Conservation (phyloP, 2,888 invertebrate species). For the Chirona hameri region DNA sequence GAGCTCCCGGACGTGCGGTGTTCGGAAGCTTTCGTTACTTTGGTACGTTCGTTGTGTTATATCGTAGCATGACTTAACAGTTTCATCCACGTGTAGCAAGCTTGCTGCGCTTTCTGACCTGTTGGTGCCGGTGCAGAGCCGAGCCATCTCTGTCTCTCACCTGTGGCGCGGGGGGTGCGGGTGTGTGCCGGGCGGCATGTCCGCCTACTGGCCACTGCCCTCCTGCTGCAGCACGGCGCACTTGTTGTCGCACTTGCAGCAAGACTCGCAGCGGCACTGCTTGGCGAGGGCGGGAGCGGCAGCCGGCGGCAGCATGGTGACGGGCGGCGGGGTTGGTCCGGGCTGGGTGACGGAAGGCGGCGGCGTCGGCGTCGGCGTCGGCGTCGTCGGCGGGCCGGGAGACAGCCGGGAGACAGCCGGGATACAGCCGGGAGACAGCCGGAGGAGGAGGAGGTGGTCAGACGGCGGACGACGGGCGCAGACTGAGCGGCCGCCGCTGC, state of each 20-base stretch:
- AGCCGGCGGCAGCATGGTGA: not conserved
- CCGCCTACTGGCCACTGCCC: slow-evolving; percentile 22
- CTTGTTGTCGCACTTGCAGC: slow-evolving; percentile 26
- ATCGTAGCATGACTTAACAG: too few species aligned
- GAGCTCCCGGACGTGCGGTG: too few species aligned
- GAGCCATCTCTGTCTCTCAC: too few species aligned
- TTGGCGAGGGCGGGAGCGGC: not conserved
- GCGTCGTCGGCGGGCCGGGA: too few species aligned
- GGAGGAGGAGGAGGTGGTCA: not conserved
- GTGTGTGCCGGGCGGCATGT: not conserved
- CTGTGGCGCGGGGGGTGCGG: not conserved
- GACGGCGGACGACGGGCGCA: not conserved
- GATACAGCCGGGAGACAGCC: not conserved
- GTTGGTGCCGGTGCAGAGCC: too few species aligned
- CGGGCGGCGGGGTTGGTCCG: not conserved
- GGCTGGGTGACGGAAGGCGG: too few species aligned
- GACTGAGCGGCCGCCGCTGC: not conserved
- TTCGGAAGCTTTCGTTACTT: too few species aligned
- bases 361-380: too few species aligned
- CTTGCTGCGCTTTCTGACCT: too few species aligned
- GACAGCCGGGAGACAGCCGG: not conserved
- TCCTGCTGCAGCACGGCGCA: slow-evolving; percentile 10
- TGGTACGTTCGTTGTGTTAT: too few species aligned
- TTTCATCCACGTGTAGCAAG: too few species aligned
- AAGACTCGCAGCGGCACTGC: slow-evolving; percentile 23